Base-by-base conservation (phyloP, 2,888 invertebrate species). In the Smittia aterrima region DNA sequence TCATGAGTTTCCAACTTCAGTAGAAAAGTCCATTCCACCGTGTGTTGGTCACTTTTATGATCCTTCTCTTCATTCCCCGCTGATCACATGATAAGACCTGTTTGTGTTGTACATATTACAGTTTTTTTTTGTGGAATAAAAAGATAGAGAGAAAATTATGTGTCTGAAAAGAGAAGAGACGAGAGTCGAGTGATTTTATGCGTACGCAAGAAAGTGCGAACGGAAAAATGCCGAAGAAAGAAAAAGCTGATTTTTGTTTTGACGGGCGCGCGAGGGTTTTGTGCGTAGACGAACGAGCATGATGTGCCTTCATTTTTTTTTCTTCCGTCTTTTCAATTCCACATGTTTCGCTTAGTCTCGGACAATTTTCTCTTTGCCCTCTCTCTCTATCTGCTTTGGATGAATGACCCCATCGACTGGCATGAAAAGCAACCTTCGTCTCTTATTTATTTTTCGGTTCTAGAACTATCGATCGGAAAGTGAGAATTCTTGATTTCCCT, bases 211-310 rank as follows among this genome's bases (percentile, higher is more conserved):
- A 66, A 66, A 66, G 66, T 66, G 66, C 66, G 66, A 66, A 38
- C 24, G 64, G 25, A 38, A 66, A 24, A 64, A 25, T 22, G 24
- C 25, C 22, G 24, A 62, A 62, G 25, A 22, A 64, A 66, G 16
- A 27, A 64, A 38, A 66, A 66, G 66, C 66, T 66, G 66, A 66
- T 66, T 66, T 47, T 66, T 66, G 66, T 66, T 66, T 66, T 66
- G 66, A 66, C 66, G 66, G 66, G 47, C 47, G 47, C 47, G 47
- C 11, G 16, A 47, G 16, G 16, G 11, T 47, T 47, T 47, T 16
- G 16, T 47, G 47, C 47, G 47, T 47, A 47, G 47, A 11, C 47
- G n/a, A 47, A 47, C 47, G n/a, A 47, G 11, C 11, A 47, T 47
- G 47, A 11, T 47, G 16, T 16, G 16, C 11, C 16, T 47, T 47